Conservation (phyloP, 2,113 vertebrate genomes). For the Polypterus senegalus region DNA sequence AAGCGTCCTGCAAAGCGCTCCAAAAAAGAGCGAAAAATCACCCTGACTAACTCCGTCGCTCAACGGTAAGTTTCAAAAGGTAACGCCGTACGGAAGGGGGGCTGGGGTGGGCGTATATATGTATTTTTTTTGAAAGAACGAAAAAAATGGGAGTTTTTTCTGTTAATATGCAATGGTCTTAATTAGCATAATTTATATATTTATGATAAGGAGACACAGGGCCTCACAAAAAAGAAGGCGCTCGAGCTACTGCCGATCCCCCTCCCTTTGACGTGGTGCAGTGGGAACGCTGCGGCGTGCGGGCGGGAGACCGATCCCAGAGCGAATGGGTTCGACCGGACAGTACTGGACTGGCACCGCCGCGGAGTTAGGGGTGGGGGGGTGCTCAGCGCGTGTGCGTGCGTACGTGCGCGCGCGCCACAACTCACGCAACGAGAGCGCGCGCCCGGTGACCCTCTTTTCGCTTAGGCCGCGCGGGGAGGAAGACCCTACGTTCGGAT, state of each 20-base stretch:
- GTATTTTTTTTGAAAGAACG: slow-evolving; percentile 40
- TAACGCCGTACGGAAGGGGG: slow-evolving; percentile 16
- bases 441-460: too few relatives aligned
- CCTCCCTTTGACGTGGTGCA: slow-evolving; percentile 4
- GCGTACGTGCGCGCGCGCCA: neutral
- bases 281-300: slow-evolving; percentile 17
- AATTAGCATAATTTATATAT: slow-evolving; percentile 99
- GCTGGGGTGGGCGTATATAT: slow-evolving; percentile 1
- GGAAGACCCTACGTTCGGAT: too few relatives aligned
- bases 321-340: neutral
- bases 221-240: slow-evolving; percentile 1
- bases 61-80: slow-evolving; percentile 49
- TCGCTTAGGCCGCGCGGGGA: too few relatives aligned
- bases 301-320: neutral
- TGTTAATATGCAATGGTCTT: slow-evolving; percentile 91
- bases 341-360: neutral
- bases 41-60: slow-evolving; percentile 32
- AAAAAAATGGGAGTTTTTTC: slow-evolving; percentile 56
- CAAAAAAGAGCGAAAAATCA: slow-evolving; percentile 23
- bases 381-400: neutral
- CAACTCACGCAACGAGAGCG: neutral
- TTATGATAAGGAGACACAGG: slow-evolving; percentile 80
- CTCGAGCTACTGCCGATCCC: slow-evolving; percentile 22
- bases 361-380: too few relatives aligned
- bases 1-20: slow-evolving; percentile 32